Conservation (phyloP, 2,113 vertebrate species). For the Labrus mixtus region DNA sequence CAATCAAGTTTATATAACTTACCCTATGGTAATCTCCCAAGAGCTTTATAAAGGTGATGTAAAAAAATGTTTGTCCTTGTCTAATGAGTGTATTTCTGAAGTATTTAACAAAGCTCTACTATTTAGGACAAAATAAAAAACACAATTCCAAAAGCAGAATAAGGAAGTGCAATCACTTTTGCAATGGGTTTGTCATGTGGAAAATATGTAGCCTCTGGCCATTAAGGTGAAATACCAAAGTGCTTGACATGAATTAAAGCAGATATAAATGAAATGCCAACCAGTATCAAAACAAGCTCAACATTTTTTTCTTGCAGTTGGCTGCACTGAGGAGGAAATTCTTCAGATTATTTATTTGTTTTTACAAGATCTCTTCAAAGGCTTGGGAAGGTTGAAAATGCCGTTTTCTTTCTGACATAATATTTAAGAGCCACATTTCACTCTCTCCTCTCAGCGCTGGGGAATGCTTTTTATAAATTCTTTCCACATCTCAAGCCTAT, state of each 20-base stretch:
- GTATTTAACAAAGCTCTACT: background rate
- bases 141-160: slow-evolving; percentile 36
- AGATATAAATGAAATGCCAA: slow-evolving; percentile 77
- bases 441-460: slow-evolving; percentile 51
- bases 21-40: background rate
- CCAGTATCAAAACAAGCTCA: slow-evolving; percentile 75
- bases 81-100: background rate
- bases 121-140: slow-evolving; percentile 35
- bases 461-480: slow-evolving; percentile 77
- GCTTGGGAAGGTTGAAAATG: slow-evolving; percentile 61
- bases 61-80: background rate
- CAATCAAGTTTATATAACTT: background rate
- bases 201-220: slow-evolving; percentile 43
- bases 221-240: slow-evolving; percentile 74
- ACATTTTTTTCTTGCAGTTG: slow-evolving; percentile 67
- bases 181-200: slow-evolving; percentile 43
- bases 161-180: slow-evolving; percentile 48
- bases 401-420: slow-evolving; percentile 73
- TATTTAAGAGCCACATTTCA: slow-evolving; percentile 78
- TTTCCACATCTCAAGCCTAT: slow-evolving; percentile 72
- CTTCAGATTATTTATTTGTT: slow-evolving; percentile 81
- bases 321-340: slow-evolving; percentile 72
- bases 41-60: background rate
- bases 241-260: slow-evolving; percentile 66
- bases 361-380: slow-evolving; percentile 76